Conservation (phyloP, 2,888 invertebrate species). For the Eupithecia subfuscata region DNA sequence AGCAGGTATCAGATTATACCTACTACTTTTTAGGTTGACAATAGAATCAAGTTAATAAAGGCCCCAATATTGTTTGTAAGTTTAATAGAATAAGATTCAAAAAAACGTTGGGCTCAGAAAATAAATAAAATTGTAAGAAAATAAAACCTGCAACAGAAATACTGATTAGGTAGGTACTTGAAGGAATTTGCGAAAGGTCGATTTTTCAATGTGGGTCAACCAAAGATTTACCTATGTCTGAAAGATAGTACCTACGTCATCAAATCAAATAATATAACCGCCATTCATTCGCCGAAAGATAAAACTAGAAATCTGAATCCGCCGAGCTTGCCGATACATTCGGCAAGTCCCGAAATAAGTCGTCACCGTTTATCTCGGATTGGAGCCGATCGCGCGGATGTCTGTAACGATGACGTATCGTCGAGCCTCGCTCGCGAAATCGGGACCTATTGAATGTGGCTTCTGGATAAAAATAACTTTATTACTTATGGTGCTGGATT, state of each 20-base stretch:
- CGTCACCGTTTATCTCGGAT: background rate
- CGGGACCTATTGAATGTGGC: background rate
- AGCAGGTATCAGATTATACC: background rate
- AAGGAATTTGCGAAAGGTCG: background rate
- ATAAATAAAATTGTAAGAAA: background rate
- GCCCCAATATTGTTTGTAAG: background rate
- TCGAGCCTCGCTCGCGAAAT: background rate
- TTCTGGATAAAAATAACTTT: background rate
- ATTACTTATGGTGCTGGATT: background rate
- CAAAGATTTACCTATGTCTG: background rate
- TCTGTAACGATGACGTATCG: slow-evolving; percentile 4
- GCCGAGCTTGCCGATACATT: background rate
- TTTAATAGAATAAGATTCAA: background rate
- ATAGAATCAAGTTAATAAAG: background rate
- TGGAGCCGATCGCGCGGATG: background rate
- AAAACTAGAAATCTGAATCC: background rate
- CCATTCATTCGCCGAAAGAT: background rate
- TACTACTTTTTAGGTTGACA: background rate
- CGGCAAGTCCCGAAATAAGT: background rate
- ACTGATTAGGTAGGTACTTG: background rate
- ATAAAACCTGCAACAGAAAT: background rate
- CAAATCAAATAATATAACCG: background rate
- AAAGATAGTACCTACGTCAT: background rate
- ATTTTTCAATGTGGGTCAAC: background rate
- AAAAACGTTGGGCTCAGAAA: background rate